A percentile compares a stretch with the other conserved stretches of the same genome.
These are phyloP conservation scores for Epizoanthus ramosus DNA, from an alignment of 92 coral and sea anemone species.

Conservation along the genomic window DNA sequence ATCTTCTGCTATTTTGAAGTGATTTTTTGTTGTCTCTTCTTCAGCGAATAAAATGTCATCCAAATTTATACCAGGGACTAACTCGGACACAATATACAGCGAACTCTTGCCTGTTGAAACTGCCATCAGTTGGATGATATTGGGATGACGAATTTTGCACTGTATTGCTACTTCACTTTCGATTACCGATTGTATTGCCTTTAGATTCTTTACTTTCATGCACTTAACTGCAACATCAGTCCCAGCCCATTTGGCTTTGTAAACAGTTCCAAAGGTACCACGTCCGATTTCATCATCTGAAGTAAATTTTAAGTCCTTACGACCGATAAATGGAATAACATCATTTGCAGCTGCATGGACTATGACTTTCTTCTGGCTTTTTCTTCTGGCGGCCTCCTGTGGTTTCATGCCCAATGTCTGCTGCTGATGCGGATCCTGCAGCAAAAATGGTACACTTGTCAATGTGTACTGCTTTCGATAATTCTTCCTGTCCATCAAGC, in stretches of 20 bases:
- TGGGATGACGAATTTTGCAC: conserved; percentile 43
- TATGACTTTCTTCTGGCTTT: too few relatives aligned
- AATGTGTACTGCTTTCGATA: conserved; percentile 30
- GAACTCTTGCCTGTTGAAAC: conserved; percentile 31
- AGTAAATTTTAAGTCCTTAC: not conserved
- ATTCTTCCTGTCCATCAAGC: conserved; percentile 26
- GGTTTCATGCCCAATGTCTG: too few relatives aligned
- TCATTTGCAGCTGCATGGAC: not conserved
- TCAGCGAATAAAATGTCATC: conserved; percentile 39
- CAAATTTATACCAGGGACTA: conserved; percentile 30
- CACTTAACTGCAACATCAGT: conserved; percentile 41
- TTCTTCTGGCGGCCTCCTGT: too few relatives aligned
- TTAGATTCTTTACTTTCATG: conserved; percentile 31
- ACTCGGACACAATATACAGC: conserved; percentile 37
- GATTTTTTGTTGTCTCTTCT: conserved; percentile 15
- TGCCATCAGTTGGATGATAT: conserved; percentile 44
- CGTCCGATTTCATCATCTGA: conserved; percentile 16
- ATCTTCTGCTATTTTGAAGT: conserved; percentile 29
- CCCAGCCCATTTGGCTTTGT: conserved; percentile 34
- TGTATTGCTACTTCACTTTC: conserved; percentile 22
- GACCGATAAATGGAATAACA: conserved; percentile 25
- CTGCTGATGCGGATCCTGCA: not conserved
- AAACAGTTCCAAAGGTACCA: conserved; percentile 10
- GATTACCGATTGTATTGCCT: conserved; percentile 23
- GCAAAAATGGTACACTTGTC: conserved; percentile 17